phyloP scores from a whole-genome alignment of 2,888 invertebrate species.

The Clistopyga incitator region DNA sequence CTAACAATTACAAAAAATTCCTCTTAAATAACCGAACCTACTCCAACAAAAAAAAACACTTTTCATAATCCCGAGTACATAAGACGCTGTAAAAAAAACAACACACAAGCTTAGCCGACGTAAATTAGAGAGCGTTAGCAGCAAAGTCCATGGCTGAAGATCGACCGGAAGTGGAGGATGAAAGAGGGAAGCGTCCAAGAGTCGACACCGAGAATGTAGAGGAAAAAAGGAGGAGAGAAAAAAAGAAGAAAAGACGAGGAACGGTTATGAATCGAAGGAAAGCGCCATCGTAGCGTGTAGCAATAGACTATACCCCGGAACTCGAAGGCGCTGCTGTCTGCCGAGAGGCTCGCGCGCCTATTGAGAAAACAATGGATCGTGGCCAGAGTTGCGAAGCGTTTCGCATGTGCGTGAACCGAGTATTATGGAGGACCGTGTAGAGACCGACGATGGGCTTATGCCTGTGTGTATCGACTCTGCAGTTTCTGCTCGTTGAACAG shows the following conservation, averaged over 20 bases:
- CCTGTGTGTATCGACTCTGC: slow-evolving; percentile 41
- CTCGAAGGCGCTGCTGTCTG: slow-evolving; percentile 34
- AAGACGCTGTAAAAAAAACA: background rate
- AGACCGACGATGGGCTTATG: slow-evolving; percentile 9
- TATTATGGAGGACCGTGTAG: slow-evolving; percentile 32
- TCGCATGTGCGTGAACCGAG: slow-evolving; percentile 43
- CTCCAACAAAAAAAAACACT: no score
- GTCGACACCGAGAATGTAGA: slow-evolving; percentile 10
- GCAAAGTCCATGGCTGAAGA: slow-evolving; percentile 18
- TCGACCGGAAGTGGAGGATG: slow-evolving; percentile 57
- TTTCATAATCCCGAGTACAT: no score
- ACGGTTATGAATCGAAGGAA: slow-evolving; percentile 60
- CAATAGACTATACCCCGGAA: slow-evolving; percentile 52
- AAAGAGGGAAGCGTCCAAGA: slow-evolving; percentile 45
- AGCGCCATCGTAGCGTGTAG: slow-evolving; percentile 45
- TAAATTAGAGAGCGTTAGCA: background rate
- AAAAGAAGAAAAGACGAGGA: background rate
- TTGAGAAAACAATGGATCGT: slow-evolving; percentile 63
- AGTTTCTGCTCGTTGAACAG: slow-evolving; percentile 64
- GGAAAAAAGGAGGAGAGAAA: slow-evolving; percentile 1
- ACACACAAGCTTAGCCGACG: background rate
- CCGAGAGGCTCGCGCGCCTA: slow-evolving; percentile 54
- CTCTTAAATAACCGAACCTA: no score
- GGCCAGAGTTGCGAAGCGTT: slow-evolving; percentile 44
- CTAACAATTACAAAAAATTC: no score